phyloP scores from a whole-genome alignment of 2,888 invertebrate species.

The Esperia sulphurella region DNA sequence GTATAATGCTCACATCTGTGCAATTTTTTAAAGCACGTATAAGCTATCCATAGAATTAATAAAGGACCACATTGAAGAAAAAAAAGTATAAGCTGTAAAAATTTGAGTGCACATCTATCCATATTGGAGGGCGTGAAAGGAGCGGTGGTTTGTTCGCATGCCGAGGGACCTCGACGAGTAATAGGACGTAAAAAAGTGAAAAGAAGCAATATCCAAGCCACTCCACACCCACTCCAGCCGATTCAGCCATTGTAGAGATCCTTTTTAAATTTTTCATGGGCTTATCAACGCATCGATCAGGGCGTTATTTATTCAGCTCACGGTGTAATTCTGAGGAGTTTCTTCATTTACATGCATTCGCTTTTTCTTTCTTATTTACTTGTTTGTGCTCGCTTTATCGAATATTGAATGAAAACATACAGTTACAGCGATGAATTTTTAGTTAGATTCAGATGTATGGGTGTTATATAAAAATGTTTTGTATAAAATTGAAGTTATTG shows the following conservation, averaged over 20 bases:
- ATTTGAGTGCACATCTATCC: slow-evolving; percentile 32
- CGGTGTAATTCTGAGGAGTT: slow-evolving; percentile 63
- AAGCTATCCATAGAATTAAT: not conserved
- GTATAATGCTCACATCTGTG: slow-evolving; percentile 31
- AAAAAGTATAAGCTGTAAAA: slow-evolving; percentile 6
- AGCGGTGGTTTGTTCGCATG: slow-evolving; percentile 49
- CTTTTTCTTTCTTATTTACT: slow-evolving; percentile 52
- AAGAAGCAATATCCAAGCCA: slow-evolving; percentile 48
- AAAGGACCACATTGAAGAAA: not conserved
- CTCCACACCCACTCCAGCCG: slow-evolving; percentile 44
- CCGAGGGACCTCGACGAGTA: slow-evolving; percentile 42
- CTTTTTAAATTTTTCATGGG: slow-evolving; percentile 63
- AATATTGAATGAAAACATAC: slow-evolving; percentile 50
- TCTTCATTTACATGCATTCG: slow-evolving; percentile 68
- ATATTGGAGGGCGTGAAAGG: slow-evolving; percentile 35
- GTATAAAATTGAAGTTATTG: slow-evolving; percentile 5
- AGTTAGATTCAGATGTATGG: slow-evolving; percentile 18
- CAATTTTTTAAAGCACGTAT: not conserved
- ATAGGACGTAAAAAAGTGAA: slow-evolving; percentile 46
- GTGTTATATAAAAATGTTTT: slow-evolving; percentile 21
- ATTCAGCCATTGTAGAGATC: slow-evolving; percentile 50
- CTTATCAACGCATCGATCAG: slow-evolving; percentile 72
- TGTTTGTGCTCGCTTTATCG: slow-evolving; percentile 54
- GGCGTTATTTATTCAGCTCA: slow-evolving; percentile 66
- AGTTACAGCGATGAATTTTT: slow-evolving; percentile 29